These are phyloP conservation scores for Periplaneta americana DNA, from an alignment of 1,140 invertebrate genomes.

Conservation along the genomic window DNA sequence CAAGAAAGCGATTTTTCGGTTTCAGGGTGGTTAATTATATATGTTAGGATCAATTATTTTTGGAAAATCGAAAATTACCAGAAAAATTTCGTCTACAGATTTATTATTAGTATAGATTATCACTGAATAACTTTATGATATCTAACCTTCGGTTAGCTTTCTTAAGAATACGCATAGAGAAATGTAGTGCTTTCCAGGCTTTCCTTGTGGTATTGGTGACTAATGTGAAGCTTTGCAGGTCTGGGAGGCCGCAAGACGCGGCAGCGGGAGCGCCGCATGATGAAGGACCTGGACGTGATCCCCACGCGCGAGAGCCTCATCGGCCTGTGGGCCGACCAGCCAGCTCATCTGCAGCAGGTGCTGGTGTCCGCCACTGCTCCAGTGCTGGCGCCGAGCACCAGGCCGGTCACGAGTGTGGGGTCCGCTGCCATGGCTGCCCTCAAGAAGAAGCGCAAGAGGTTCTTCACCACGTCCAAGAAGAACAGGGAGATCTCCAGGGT, in stretches of 20 bases:
- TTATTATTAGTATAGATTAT: too few relatives aligned
- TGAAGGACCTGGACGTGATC: neutral
- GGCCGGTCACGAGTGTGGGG: neutral
- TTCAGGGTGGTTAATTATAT: too few relatives aligned
- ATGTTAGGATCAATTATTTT: too few relatives aligned
- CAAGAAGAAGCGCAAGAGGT: neutral
- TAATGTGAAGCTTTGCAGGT: neutral
- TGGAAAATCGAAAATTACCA: too few relatives aligned
- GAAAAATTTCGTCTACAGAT: too few relatives aligned
- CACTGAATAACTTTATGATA: too few relatives aligned
- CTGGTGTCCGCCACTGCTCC: neutral
- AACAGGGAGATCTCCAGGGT: neutral
- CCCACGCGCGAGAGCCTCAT: neutral
- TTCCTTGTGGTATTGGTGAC: neutral
- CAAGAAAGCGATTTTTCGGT: too few relatives aligned
- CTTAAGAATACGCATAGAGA: too few relatives aligned
- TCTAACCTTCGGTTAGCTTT: too few relatives aligned
- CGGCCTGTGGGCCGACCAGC: neutral
- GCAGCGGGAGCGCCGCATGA: neutral
- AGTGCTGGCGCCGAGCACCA: neutral
- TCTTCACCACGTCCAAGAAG: neutral
- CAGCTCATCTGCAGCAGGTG: neutral
- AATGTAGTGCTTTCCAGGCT: neutral
- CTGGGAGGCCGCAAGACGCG: neutral
- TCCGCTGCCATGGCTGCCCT: neutral